Evolutionary conservation across 1,140 invertebrate species (phyloP).

Genomic region (Apis cerana): DNA sequence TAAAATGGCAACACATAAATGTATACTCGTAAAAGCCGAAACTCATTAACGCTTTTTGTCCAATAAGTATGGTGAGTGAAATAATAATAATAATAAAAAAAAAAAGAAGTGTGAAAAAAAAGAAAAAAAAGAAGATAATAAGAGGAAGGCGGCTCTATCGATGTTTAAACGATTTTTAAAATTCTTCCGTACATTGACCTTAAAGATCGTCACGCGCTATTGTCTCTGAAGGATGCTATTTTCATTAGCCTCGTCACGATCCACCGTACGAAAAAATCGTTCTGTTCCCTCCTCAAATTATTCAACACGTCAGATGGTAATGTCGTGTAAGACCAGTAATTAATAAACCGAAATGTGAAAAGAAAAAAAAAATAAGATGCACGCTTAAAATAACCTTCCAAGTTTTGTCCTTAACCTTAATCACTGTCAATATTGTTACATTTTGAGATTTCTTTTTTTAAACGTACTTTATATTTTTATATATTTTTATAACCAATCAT

Average conservation of each 20-base stretch:
- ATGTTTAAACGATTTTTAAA: not conserved
- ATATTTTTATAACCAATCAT: too few relatives aligned
- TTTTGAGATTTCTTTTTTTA: not conserved
- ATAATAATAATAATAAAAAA: not conserved
- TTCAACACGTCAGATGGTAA: constrained; percentile 26
- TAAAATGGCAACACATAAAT: not conserved
- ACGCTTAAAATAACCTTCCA: not conserved
- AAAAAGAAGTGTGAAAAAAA: not conserved
- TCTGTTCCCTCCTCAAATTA: constrained; percentile 50
- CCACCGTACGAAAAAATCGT: constrained; percentile 57
- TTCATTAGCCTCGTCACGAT: constrained; percentile 54
- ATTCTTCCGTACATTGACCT: constrained; percentile 21
- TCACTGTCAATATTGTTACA: not conserved
- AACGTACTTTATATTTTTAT: not conserved
- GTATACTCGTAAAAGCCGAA: not conserved
- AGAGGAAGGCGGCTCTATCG: not conserved
- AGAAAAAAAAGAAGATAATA: not conserved
- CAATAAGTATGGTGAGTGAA: too few relatives aligned
- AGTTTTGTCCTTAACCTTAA: constrained; percentile 6
- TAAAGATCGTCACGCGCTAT: constrained; percentile 54
- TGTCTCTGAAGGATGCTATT: constrained; percentile 52
- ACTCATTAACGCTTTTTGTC: constrained; percentile 14
- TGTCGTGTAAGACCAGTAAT: constrained; percentile 18
- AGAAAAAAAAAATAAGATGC: not conserved
- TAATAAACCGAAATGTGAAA: constrained; percentile 3